Evolutionary conservation across 2,888 invertebrate species (phyloP), one percentile per base, ranked within the genome.

Genomic region (Asteroscopus sphinx): DNA sequence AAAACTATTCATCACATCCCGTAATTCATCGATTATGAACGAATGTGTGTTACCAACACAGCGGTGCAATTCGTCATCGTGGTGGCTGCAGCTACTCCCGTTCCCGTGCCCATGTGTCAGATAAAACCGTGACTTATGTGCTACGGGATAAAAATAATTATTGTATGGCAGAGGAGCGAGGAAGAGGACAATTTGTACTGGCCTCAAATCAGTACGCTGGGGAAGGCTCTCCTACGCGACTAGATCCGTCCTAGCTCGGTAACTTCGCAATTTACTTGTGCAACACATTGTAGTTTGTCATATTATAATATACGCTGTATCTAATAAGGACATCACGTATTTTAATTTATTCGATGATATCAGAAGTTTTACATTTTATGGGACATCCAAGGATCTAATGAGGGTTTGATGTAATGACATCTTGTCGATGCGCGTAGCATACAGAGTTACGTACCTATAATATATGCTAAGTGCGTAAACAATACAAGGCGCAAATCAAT

Each of bases 151-250:
- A 77, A 85, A 82, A 81, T 83, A 88, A 85, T 87, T 88, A 89
- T 91, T 76, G 81, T 62, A 58, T 79, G 80, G 76, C 79, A 68
- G 70, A 70, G 63, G 64, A 66, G 88, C 77, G 87, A 92, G 93
- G 94, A 94, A 91, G 93, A 84, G 85, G 73, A 83, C 93, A 92
- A 93, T 93, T 94, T 93, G 89, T 82, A 78, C 80, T 89, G 93
- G 91, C 93, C 93, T 93, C 93, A 93, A 93, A 94, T 92, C 90
- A 85, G 82, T 87, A 84, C 77, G 64, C 87, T 88, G 87, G 93
- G 93, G 93, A 89, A 90, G 90, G 87, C 83, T 89, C 87, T 86
- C 90, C 90, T 88, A 89, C 90, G 77, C 86, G 69, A 53, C 73
- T 79, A 86, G 88, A 91, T 90, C 87, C 87, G 87, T 83, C 81